These are phyloP conservation scores for Lymantria dispar DNA, from an alignment of 2,888 invertebrate genomes.

Conservation along the genomic window DNA sequence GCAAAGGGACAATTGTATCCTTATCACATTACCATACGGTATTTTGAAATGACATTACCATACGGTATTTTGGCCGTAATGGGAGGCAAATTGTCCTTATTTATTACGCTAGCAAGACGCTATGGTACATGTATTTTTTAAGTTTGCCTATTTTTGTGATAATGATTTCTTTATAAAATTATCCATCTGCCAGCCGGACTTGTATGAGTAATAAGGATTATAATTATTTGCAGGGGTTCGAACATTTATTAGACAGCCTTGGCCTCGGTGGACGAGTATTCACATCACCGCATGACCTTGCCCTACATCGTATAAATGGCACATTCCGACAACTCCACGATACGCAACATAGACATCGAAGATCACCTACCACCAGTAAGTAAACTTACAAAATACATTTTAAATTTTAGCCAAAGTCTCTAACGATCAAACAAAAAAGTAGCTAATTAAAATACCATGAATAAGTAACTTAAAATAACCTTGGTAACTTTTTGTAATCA, in stretches of 20 bases:
- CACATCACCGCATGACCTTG: slow-evolving; percentile 76
- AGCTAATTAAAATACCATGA: neutral
- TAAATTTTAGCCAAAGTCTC: neutral
- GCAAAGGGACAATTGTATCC: no score
- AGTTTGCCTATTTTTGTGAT: no score
- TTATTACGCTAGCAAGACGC: no score
- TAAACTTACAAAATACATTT: neutral
- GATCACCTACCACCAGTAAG: slow-evolving; percentile 47
- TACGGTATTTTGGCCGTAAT: no score
- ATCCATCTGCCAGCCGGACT: neutral
- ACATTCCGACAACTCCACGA: slow-evolving; percentile 79
- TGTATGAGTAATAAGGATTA: neutral
- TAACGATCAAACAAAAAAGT: neutral
- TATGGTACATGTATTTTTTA: no score
- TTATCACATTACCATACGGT: no score
- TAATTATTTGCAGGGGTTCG: slow-evolving; percentile 81
- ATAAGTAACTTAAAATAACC: slow-evolving; percentile 5
- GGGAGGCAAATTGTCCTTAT: no score
- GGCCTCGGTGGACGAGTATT: slow-evolving; percentile 86
- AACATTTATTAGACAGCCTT: slow-evolving; percentile 85
- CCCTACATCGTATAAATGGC: slow-evolving; percentile 77
- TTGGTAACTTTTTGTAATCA: slow-evolving; percentile 14
- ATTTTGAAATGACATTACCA: no score
- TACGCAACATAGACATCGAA: slow-evolving; percentile 69
- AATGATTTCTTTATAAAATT: no score